Conservation (phyloP, 2,888 invertebrate species). For the Aradus depressus region DNA sequence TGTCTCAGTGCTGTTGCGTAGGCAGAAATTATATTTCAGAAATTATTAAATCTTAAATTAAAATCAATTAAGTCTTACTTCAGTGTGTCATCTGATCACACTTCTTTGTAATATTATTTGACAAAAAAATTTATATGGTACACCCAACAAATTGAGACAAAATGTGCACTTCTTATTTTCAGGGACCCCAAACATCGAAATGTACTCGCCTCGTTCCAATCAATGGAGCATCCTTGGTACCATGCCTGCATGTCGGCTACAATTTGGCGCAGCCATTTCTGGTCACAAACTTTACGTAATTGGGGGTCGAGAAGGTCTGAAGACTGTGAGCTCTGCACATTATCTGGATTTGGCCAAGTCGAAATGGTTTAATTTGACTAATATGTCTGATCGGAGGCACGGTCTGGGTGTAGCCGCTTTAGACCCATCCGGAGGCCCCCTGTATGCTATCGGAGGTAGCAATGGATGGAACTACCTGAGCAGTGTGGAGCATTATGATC, state of each 20-base stretch:
- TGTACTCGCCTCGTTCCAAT: slow-evolving; percentile 72
- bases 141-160: too few species aligned
- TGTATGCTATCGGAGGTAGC: slow-evolving; percentile 92
- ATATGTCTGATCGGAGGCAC: slow-evolving; percentile 60
- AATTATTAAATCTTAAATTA: too few species aligned
- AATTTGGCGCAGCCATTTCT: slow-evolving; percentile 83
- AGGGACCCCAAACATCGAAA: slow-evolving; percentile 83
- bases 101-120: too few species aligned
- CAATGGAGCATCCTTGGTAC: slow-evolving; percentile 63
- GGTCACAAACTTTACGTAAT: slow-evolving; percentile 74
- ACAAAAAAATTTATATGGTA: too few species aligned
- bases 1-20: too few species aligned
- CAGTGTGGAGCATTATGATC: slow-evolving; percentile 89
- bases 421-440: slow-evolving; percentile 60
- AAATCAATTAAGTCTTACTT: too few species aligned
- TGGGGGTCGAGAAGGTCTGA: slow-evolving; percentile 84
- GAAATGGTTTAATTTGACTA: slow-evolving; percentile 67
- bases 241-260: slow-evolving; percentile 64
- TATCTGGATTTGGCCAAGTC: slow-evolving; percentile 72
- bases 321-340: slow-evolving; percentile 87
- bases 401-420: slow-evolving; percentile 52
- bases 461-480: slow-evolving; percentile 93
- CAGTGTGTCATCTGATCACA: too few species aligned
- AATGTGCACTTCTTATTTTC: slow-evolving; percentile 31
- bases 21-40: too few species aligned